Evolutionary conservation across 1,140 invertebrate species (phyloP), one percentile per base, ranked within the genome.

Genomic region (Arctopsyche grandis): DNA sequence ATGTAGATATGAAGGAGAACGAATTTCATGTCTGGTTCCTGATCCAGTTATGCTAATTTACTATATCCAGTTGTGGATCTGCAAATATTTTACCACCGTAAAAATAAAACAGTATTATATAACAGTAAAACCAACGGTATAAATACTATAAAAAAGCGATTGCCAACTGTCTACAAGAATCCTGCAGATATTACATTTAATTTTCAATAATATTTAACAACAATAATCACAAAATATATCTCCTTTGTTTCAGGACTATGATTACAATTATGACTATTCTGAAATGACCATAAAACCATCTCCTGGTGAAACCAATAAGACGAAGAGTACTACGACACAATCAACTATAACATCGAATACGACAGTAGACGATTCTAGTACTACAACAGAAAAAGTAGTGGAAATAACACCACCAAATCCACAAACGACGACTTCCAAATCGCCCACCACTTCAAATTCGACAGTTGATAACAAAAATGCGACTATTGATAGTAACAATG

Each of bases 241-340:
- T 48, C n/a, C n/a, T 48, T 48, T 48, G 46, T 89, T 88, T 14
- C 84, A 91, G 90, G 89, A 91, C 84, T 90, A 90, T 78, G 90
- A 91, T 83, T 91, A 91, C 81, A 88, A 87, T 26, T 91, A 91
- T 80, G 90, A 91, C 84, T 90, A 91, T 82, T 88, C 89, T 21
- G 90, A 91, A 81, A 88, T 91, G 83, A 91, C 90, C 38, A 87
- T 91, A 74, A 91, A 90, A 86, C 90, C 90, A 43, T 84, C 84
- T 58, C 63, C 63, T 7, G 63, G 63, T 22, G 63, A 26, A 66
- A 83, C 84, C 78, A 86, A 86, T 52, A 85, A 87, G 76, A 84
- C 86, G 38, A 86, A 84, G 84, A 43, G 5, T 71, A 3, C 58
- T 21, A 78, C 10, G 9, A 74, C 79, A 0, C 21, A 16, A 10